A percentile compares a stretch with the other conserved stretches of the same genome.
Evolutionary conservation across 2,113 vertebrate species (phyloP).

Genomic region (Bos indicus): DNA sequence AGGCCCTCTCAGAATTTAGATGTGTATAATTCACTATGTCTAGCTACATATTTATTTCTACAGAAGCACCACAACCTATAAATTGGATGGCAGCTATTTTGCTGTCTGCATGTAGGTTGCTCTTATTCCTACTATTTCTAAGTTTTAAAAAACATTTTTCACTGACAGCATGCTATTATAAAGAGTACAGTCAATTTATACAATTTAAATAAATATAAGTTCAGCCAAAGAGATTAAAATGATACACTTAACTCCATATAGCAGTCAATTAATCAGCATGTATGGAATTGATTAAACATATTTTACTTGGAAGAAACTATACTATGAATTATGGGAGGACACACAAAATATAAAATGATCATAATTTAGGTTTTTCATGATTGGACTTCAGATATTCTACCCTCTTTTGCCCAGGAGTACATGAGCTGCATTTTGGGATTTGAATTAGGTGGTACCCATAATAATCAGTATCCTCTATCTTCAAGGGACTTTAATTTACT

Average conservation of each 20-base stretch:
- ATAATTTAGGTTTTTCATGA: not conserved
- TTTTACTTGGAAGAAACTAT: not conserved
- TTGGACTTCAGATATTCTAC: not conserved
- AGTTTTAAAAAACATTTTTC: conserved; percentile 43
- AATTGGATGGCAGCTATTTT: not conserved
- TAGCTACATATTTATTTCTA: not conserved
- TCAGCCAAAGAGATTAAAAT: conserved; percentile 52
- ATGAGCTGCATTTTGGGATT: not conserved
- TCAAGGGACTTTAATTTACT: not conserved
- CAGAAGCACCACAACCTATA: not conserved
- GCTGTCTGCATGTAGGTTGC: not conserved
- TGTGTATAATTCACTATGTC: not conserved
- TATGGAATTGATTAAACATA: not conserved
- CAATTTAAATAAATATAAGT: conserved; percentile 47
- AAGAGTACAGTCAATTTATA: not conserved
- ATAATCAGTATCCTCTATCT: not conserved
- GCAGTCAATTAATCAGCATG: conserved; percentile 34
- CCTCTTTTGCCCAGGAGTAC: not conserved
- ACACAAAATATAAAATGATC: not conserved
- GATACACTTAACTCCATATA: conserved; percentile 24
- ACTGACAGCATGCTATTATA: not conserved
- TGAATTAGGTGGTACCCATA: not conserved
- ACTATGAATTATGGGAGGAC: not conserved
- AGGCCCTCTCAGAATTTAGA: not conserved
- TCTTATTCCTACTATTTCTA: conserved; percentile 9